Evolutionary conservation across 1,140 invertebrate genomes (phyloP), one percentile per base, ranked within the genome.

Genomic region (Drosophila nikananu): DNA sequence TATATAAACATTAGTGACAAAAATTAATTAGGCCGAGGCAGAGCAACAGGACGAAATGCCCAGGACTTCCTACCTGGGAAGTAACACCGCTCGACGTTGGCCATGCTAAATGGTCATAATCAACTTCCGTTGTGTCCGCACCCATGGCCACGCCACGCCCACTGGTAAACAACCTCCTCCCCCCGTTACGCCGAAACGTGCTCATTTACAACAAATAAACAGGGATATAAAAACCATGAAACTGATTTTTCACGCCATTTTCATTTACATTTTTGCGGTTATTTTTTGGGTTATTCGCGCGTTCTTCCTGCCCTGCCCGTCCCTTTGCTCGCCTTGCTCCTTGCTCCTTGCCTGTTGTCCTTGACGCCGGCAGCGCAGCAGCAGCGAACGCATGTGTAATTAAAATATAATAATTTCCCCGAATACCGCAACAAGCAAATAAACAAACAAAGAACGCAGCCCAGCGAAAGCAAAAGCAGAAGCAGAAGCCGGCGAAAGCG

Each of bases 171-270:
- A 59, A 23, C 7, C 19, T 35, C 25, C 39, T 3, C 54, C 13
- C 19, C 27, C 23, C n/a, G 6, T 30, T 12, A 17, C 15, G 12
- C 8, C 37, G 15, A 57, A 51, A 48, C 78, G 62, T 42, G 63
- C 81, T 81, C 81, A 84, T 89, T 90, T 89, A 81, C 78, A 90
- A 90, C 86, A 90, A 73, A 91, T 90, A 90, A 90, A 91, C 86
- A 90, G 76, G 62, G 81, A 83, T 80, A 90, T 90, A 90, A 90
- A 90, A 90, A 89, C 86, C 86, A 91, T 90, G 86, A 90, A 90
- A 90, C 86, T 90, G 86, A 90, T 90, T 90, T 90, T 90, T 90
- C 86, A 90, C 86, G 86, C 86, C 86, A 90, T 90, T 90, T 90
- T 90, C 86, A 84, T 90, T 90, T 82, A 86, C 86, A 90, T 82